Conservation (phyloP, 1,140 invertebrate species). For the Hirudo medicinalis region DNA sequence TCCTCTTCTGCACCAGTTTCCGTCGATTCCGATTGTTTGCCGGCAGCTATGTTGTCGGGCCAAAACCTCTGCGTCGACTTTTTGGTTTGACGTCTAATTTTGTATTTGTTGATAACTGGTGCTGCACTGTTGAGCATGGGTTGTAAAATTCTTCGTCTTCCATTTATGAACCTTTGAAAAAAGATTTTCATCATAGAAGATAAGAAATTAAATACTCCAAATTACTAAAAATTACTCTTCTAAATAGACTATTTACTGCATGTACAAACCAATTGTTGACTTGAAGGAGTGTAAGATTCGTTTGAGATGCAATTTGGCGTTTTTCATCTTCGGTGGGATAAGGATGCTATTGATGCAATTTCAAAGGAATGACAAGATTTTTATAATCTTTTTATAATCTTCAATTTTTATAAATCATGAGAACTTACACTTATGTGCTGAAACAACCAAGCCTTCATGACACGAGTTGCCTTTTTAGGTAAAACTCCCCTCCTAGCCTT, state of each 20-base stretch:
- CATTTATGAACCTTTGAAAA: conserved; percentile 79
- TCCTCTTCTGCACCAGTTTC: conserved; percentile 1
- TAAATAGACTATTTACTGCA: not conserved
- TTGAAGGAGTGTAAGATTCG: conserved; percentile 60
- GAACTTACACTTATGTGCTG: conserved; percentile 71
- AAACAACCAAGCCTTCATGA: conserved; percentile 83
- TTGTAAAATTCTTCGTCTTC: conserved; percentile 77
- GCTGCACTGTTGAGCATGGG: conserved; percentile 47
- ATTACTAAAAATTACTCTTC: too few species aligned
- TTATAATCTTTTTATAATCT: not conserved
- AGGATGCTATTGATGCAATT: conserved; percentile 48
- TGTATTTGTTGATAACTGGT: conserved; percentile 35
- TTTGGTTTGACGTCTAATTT: conserved; percentile 34
- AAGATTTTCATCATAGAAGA: not conserved
- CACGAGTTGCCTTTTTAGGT: conserved; percentile 77
- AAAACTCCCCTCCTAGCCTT: conserved; percentile 52
- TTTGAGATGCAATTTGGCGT: conserved; percentile 67
- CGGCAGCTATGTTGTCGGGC: conserved; percentile 45
- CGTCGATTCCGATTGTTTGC: too few species aligned
- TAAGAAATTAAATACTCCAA: too few species aligned
- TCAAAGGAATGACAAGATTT: not conserved
- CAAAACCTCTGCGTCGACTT: conserved; percentile 46
- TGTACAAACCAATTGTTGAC: conserved; percentile 45
- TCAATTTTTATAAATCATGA: not conserved
- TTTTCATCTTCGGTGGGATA: conserved; percentile 88